Conservation (phyloP, 2,797 vertebrate species). For the Sebastes cheni region DNA sequence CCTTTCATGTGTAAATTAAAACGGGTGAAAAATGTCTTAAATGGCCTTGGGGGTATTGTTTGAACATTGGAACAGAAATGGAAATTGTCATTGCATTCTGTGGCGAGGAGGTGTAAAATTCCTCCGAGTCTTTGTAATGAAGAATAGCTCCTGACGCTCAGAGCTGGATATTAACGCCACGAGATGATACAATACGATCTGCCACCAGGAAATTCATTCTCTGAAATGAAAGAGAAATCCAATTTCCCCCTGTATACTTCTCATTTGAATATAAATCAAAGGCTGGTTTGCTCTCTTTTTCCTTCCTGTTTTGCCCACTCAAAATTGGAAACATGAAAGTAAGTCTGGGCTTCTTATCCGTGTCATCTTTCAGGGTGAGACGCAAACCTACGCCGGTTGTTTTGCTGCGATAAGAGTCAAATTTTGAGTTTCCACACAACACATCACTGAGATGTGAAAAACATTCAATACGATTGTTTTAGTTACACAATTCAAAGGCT, state of each 20-base stretch:
- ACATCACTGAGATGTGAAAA: neutral
- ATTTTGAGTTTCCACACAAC: neutral
- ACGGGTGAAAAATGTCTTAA: conserved; percentile 47
- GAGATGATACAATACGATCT: conserved; percentile 66
- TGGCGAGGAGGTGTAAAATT: conserved; percentile 50
- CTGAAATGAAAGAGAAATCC: conserved; percentile 73
- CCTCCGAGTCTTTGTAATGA: conserved; percentile 53
- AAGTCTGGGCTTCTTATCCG: conserved; percentile 25
- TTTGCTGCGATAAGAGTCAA: neutral
- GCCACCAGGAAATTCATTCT: conserved; percentile 70
- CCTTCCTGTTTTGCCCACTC: conserved; percentile 44
- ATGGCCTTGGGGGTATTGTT: conserved; percentile 59
- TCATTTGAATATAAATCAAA: conserved; percentile 77
- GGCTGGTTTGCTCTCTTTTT: conserved; percentile 31
- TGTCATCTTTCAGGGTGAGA: conserved; percentile 18
- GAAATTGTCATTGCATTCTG: conserved; percentile 46
- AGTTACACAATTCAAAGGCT: neutral
- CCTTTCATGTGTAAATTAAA: conserved; percentile 75
- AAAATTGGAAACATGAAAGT: conserved; percentile 55
- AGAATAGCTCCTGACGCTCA: conserved; percentile 48
- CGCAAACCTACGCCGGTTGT: neutral
- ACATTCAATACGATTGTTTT: neutral
- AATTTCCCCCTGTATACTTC: conserved; percentile 71
- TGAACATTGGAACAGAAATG: conserved; percentile 57
- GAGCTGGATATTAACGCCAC: conserved; percentile 66